Evolutionary conservation across 2,888 invertebrate genomes (phyloP), one percentile per base, ranked within the genome.

Genomic region (Dichetophora obliterata): DNA sequence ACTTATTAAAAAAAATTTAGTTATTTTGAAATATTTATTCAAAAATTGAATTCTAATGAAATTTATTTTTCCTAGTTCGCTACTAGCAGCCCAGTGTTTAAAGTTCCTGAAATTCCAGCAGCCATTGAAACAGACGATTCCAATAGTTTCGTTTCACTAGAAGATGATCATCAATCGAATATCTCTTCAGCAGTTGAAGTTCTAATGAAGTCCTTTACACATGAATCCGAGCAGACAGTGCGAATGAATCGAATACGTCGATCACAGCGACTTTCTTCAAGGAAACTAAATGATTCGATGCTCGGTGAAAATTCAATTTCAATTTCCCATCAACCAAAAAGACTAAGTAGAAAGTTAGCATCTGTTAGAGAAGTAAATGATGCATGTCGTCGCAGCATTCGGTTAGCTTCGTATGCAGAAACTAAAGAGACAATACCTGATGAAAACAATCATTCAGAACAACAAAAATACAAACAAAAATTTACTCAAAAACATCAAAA

Each of bases 41-140:
- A n/a, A n/a, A n/a, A n/a, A n/a, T n/a, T n/a, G n/a, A n/a, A n/a
- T n/a, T 69, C 0, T 16, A 59, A 19, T n/a, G 27, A 34, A 19
- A 37, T 22, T 37, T 27, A 5, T 52, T 37, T 73, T 24, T 77
- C 77, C 6, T 71, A 85, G 85, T 84, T 84, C 57, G 76, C 78
- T 24, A 81, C 71, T 14, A 82, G 79, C 37, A 83, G 82, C 76
- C 82, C 83, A 0, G 72, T 82, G 19, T 85, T 85, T 24, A 85
- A 84, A 82, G 76, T 82, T 59, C 84, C 85, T 5, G 75, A 77
- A 31, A 70, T 79, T 19, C 82, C 83, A 11, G 19, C 22, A 31
- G 37, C 19, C 8, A 1, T 4, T 14, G 59, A 31, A 34, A n/a
- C 50, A 43, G 70, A 75, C 3, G 14, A 31, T 19, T 11, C 31